Percentiles rank a stretch among this genome's conserved stretches.
phyloP scores from a whole-genome alignment of 1,140 invertebrate species.

The Saccostrea echinata region DNA sequence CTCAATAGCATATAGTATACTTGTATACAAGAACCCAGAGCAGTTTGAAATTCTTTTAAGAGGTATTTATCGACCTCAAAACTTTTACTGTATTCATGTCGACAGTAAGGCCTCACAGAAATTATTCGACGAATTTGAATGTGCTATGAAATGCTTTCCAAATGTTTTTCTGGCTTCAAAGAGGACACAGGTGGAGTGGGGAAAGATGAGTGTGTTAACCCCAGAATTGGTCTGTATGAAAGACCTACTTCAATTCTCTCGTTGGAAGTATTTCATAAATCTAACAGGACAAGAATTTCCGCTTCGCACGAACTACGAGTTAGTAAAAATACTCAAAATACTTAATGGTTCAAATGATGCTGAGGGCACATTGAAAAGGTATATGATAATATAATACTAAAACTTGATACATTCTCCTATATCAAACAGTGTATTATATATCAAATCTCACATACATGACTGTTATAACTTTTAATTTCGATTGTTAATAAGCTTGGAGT shows the following conservation, averaged over 20 bases:
- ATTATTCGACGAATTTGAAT: constrained; percentile 41
- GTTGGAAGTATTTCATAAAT: constrained; percentile 77
- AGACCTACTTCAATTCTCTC: constrained; percentile 62
- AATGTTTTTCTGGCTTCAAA: constrained; percentile 67
- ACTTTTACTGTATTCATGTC: constrained; percentile 74
- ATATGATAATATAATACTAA: not conserved
- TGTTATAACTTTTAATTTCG: too few species aligned
- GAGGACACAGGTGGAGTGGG: constrained; percentile 63
- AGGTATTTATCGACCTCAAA: constrained; percentile 72
- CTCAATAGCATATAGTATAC: constrained; percentile 62
- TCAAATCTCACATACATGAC: too few species aligned
- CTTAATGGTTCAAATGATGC: constrained; percentile 46
- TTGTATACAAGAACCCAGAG: constrained; percentile 66
- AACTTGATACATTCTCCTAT: not conserved
- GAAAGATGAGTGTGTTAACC: constrained; percentile 64
- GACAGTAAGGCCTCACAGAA: constrained; percentile 62
- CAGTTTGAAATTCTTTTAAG: constrained; percentile 70
- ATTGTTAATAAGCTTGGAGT: too few species aligned
- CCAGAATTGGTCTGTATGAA: constrained; percentile 73
- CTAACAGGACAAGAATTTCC: constrained; percentile 77
- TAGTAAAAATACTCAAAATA: constrained; percentile 72
- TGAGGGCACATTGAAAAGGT: not conserved
- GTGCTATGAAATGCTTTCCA: constrained; percentile 64
- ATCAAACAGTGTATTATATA: too few species aligned
- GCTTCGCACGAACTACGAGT: constrained; percentile 75